These are phyloP conservation scores for Leptinotarsa peninsularis DNA, from an alignment of 2,888 invertebrate genomes.

Conservation along the genomic window DNA sequence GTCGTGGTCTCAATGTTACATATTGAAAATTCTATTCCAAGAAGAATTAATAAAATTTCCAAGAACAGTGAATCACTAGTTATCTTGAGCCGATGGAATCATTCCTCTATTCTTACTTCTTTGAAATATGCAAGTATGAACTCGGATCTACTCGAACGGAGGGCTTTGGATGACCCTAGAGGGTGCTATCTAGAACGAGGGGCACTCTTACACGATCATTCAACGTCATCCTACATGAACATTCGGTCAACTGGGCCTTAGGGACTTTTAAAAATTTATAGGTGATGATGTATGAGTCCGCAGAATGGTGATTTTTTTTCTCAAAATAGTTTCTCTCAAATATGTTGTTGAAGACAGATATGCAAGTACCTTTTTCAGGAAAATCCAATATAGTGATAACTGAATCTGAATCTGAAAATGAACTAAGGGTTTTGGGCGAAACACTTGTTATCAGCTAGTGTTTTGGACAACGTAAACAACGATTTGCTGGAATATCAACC, in stretches of 20 bases:
- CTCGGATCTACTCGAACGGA: constrained; percentile 38
- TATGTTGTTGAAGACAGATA: neutral
- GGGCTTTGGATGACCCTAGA: constrained; percentile 44
- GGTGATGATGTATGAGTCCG: constrained; percentile 41
- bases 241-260: constrained; percentile 60
- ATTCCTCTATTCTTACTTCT: constrained; percentile 38
- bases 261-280: constrained; percentile 51
- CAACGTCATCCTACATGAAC: constrained; percentile 57
- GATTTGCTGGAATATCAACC: too few relatives aligned
- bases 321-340: neutral
- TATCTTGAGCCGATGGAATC: neutral
- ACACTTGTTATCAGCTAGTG: too few relatives aligned
- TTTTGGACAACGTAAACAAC: too few relatives aligned
- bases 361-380: too few relatives aligned
- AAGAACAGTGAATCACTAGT: too few relatives aligned
- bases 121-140: constrained; percentile 25
- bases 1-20: too few relatives aligned
- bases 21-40: too few relatives aligned
- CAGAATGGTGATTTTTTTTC: constrained; percentile 13
- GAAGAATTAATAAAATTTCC: too few relatives aligned
- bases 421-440: too few relatives aligned
- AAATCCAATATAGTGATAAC: too few relatives aligned
- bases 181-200: constrained; percentile 45
- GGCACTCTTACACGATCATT: constrained; percentile 53
- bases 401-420: too few relatives aligned